Conservation (phyloP, 2,113 vertebrate genomes). For the Gorsachius goisagi region DNA sequence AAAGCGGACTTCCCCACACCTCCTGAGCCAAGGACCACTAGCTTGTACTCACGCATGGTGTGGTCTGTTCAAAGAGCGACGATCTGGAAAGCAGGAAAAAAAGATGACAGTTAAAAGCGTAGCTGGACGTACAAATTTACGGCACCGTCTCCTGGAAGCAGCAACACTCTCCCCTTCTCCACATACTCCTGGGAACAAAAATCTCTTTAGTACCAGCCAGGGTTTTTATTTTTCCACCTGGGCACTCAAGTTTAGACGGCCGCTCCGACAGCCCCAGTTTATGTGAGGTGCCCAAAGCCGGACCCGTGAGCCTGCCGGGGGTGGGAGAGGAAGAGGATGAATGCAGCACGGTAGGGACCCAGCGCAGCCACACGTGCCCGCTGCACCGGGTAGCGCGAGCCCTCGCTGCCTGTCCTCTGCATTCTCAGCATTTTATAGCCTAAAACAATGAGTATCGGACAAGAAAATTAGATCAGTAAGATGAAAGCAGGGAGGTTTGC, state of each 20-base stretch:
- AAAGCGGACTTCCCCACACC: conserved; percentile 98
- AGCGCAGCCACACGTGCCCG: background rate
- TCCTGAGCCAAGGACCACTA: conserved; percentile 99
- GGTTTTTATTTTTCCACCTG: background rate
- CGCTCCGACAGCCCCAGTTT: accelerated
- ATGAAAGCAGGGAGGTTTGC: background rate
- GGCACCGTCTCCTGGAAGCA: background rate
- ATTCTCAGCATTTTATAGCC: background rate
- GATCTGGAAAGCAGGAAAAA: conserved; percentile 72
- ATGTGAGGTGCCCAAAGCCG: accelerated
- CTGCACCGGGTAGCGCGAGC: background rate
- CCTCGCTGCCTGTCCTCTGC: background rate
- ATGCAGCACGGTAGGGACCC: background rate
- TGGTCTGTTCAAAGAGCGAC: conserved; percentile 82
- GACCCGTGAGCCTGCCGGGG: background rate
- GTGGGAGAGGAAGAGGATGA: background rate
- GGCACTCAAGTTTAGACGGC: background rate
- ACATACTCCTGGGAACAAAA: accelerated
- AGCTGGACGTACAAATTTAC: background rate
- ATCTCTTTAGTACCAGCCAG: background rate
- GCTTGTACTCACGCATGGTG: conserved; percentile 99
- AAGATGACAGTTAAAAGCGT: background rate
- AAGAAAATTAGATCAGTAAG: background rate
- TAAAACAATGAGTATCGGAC: background rate
- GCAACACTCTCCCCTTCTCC: background rate